These are phyloP conservation scores for Mycteria americana DNA, from an alignment of 2,797 vertebrate genomes.

Conservation along the genomic window DNA sequence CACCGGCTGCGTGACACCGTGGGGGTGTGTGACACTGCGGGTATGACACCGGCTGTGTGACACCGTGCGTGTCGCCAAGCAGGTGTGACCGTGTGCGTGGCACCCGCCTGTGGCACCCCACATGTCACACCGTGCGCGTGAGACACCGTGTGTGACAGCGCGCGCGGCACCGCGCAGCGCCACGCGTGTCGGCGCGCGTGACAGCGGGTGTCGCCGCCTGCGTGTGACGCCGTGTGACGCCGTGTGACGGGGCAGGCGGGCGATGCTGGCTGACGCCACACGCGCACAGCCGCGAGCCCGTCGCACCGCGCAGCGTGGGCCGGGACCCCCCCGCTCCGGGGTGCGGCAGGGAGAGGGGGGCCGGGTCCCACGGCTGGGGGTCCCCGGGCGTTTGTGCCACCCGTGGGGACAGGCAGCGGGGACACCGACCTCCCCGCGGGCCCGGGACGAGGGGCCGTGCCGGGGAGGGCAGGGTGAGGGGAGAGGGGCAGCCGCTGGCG, in stretches of 20 bases:
- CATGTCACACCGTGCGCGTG: fast-evolving
- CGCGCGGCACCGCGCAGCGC: background rate
- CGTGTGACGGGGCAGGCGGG: background rate
- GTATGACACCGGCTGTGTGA: background rate
- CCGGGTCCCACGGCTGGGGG: too few relatives aligned
- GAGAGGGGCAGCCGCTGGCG: too few relatives aligned
- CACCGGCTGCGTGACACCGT: background rate
- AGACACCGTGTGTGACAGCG: background rate
- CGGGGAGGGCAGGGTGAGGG: too few relatives aligned
- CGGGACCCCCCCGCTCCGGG: too few relatives aligned
- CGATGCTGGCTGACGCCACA: background rate
- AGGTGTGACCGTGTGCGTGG: background rate
- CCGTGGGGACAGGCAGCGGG: too few relatives aligned
- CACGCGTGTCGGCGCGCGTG: background rate
- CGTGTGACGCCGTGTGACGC: background rate
- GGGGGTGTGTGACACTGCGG: background rate
- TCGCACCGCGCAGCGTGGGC: too few relatives aligned
- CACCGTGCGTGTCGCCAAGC: background rate
- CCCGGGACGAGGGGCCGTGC: too few relatives aligned
- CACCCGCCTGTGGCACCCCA: background rate
- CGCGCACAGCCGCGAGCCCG: background rate
- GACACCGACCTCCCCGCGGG: too few relatives aligned
- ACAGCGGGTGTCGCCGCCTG: fast-evolving
- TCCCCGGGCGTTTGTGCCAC: too few relatives aligned
- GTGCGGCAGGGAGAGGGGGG: too few relatives aligned